Base-by-base conservation (phyloP, 2,888 invertebrate genomes). In the Alloplasta piceator region DNA sequence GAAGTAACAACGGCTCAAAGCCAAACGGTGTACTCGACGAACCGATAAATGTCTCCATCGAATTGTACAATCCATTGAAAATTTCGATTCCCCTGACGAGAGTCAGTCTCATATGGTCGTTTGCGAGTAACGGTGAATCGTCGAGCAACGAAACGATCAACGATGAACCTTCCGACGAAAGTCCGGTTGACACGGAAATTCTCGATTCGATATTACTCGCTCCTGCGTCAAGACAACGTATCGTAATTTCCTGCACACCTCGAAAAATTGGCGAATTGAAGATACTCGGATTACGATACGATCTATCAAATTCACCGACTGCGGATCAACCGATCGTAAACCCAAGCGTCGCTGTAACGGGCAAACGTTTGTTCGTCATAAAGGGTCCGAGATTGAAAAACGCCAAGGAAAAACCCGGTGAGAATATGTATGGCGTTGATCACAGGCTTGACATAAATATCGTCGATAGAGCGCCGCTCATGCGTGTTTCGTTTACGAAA, bases 21-120 rank as follows among this genome's bases (percentile, higher is more conserved):
- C 96, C 97, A 1, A 92, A 95, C 26, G 96, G 96, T 7, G 95
- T 97, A 63, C 94, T 96, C 85, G 96, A 96, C 90, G 98, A 98
- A 91, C 96, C 96, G 0, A 95, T 98, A 71, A 96, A 96, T 91
- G 94, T 98, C 71, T 95, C 96, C 52, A 93, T 98, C 38, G 94
- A 95, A 70, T 93, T 98, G 82, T 94, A 94, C 84, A 98, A 98
- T 92, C 96, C 96, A 0, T 92, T 97, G 67, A 95, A 96, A 89
- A 95, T 97, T 83, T 93, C 95, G 0, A 91, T 97, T 82, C 93
- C 95, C 55, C 91, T 97, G 76, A 94, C 94, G 82, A 95, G 97
- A 86, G 93, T 97, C 7, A 94, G 94, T 87, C 92, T 97, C 58
- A 92, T 97, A 41, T 97, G 97, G 97, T 94, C 93, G 71, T 96